phyloP scores from a whole-genome alignment of 2,888 invertebrate genomes.

The Calameuta pallipes region DNA sequence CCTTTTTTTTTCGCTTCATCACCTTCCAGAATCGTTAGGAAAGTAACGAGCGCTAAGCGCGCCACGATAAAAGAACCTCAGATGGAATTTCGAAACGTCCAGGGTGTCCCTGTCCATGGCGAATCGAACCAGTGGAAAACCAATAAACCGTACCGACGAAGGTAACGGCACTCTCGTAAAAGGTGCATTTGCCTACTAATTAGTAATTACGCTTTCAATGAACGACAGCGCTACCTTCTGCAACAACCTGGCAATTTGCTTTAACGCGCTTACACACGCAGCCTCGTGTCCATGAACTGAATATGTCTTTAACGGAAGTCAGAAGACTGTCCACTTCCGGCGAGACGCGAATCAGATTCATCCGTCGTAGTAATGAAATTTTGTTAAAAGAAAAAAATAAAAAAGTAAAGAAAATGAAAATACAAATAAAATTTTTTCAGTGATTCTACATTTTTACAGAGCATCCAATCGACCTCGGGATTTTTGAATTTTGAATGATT shows the following conservation, averaged over 20 bases:
- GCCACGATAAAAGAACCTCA: neutral
- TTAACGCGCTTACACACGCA: conserved; percentile 38
- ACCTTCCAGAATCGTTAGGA: neutral
- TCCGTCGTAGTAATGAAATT: neutral
- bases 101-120: conserved; percentile 1
- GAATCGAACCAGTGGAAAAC: neutral
- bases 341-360: neutral
- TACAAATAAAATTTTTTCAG: no score
- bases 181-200: conserved; percentile 42
- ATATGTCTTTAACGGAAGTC: conserved; percentile 43
- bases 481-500: neutral
- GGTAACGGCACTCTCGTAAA: conserved; percentile 43
- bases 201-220: conserved; percentile 52
- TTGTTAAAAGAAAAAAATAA: neutral
- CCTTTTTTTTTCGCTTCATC: neutral
- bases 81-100: neutral
- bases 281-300: conserved; percentile 55
- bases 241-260: conserved; percentile 48
- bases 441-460: neutral
- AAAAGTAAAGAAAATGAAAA: no score
- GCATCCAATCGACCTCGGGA: neutral
- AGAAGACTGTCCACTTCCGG: conserved; percentile 37
- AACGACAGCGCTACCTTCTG: conserved; percentile 45
- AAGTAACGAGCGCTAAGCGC: neutral
- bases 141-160: conserved; percentile 26